Percentiles rank a stretch among this genome's conserved stretches.
Conservation (phyloP, 2,888 invertebrate genomes). For the Epinotia nisella region DNA sequence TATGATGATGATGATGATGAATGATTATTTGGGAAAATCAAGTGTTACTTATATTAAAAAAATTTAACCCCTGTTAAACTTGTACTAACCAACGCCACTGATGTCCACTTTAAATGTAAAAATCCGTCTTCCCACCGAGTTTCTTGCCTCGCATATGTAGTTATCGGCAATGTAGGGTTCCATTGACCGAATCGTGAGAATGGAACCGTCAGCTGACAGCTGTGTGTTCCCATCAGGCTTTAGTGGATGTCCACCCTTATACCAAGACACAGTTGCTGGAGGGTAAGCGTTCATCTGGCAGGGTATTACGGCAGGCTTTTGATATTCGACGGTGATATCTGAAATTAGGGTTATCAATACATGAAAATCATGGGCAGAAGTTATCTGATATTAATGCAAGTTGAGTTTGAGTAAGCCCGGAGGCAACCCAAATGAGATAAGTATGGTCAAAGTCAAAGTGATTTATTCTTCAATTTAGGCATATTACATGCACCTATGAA, state of each 20-base stretch:
- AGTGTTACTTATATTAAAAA: too few species aligned
- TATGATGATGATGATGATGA: too few species aligned
- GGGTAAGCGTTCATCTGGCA: slow-evolving; percentile 60
- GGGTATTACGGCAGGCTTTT: slow-evolving; percentile 48
- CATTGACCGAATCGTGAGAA: slow-evolving; percentile 56
- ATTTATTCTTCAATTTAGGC: too few species aligned
- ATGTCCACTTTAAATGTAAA: slow-evolving; percentile 53
- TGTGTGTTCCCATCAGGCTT: slow-evolving; percentile 46
- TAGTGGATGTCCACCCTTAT: slow-evolving; percentile 49
- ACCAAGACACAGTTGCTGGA: slow-evolving; percentile 58
- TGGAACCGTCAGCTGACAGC: slow-evolving; percentile 52
- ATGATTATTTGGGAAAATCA: too few species aligned
- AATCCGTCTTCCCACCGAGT: slow-evolving; percentile 47
- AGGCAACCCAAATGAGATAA: too few species aligned
- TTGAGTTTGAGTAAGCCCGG: too few species aligned
- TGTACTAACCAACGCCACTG: slow-evolving; percentile 55
- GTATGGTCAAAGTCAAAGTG: too few species aligned
- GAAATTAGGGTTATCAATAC: slow-evolving; percentile 36
- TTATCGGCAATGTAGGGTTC: slow-evolving; percentile 50
- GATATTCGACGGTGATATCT: slow-evolving; percentile 56
- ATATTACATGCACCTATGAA: too few species aligned
- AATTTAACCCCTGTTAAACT: too few species aligned
- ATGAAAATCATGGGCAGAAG: too few species aligned
- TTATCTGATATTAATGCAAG: too few species aligned
- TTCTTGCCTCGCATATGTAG: slow-evolving; percentile 56